Base-by-base conservation (phyloP, 2,888 invertebrate species). In the Iphiclides podalirius region DNA sequence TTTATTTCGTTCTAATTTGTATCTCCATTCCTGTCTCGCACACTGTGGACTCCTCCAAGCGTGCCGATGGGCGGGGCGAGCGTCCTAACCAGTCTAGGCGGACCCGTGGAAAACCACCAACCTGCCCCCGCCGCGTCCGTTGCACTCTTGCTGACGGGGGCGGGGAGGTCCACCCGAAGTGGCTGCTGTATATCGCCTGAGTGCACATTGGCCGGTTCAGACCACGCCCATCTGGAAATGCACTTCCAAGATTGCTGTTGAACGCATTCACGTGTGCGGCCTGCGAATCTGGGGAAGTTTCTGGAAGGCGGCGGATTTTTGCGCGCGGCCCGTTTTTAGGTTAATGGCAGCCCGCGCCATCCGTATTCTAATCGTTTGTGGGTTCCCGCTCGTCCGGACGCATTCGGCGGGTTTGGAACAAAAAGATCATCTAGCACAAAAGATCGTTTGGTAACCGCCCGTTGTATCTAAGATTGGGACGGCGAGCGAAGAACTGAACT, bases 161-260 rank as follows among this genome's bases (percentile, higher is more conserved):
- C 51, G 61, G 53, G 67, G 76, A 1, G 63, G 76, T 44, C 67
- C 75, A 53, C 6, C 16, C 9, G 34, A 1, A 42, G 13, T 81
- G 81, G 84, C 58, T 73, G 79, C 81, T 84, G 87, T 74, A 84
- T 81, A 85, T 80, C 87, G 89, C 86, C 81, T 87, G 85, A 86
- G 50, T 89, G 86, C 83, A 88, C 89, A 89, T 89, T 89, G 89
- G 88, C 77, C 81, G 86, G 78, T 77, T 74, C 69, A 74, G 68
- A 65, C 84, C 86, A 83, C 87, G 85, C 89, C 90, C 66, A 78
- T 71, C 66, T 71, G 71, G 76, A 78, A 88, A 88, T 87, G 87
- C 87, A 88, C 85, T 86, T 80, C 74, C 76, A 79, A 87, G 86
- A 86, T 86, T 86, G 79, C 83, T 79, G 80, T 85, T 84, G 79